phyloP scores from a whole-genome alignment of 2,888 invertebrate species.

The Acleris literana region DNA sequence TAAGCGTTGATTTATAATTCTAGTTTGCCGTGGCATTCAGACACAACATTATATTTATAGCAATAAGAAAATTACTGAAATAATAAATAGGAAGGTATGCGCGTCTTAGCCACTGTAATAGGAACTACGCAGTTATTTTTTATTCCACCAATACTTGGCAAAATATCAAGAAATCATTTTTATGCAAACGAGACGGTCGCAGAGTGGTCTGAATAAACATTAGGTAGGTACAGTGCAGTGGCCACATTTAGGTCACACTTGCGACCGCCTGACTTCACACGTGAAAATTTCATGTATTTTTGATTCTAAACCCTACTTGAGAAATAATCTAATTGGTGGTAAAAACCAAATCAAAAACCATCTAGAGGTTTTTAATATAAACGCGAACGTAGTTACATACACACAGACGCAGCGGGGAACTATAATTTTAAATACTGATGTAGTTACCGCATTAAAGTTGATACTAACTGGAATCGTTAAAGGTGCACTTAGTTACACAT shows the following conservation, averaged over 20 bases:
- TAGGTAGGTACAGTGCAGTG: neutral
- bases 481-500: too few species aligned
- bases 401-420: too few species aligned
- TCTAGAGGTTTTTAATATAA: too few species aligned
- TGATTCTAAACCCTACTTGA: too few species aligned
- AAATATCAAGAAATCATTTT: conserved; percentile 69
- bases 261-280: too few species aligned
- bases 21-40: neutral
- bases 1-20: conserved; percentile 13
- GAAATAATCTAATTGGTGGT: too few species aligned
- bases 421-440: too few species aligned
- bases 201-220: conserved; percentile 3
- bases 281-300: too few species aligned
- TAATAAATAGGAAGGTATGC: conserved; percentile 34
- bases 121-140: conserved; percentile 73
- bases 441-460: too few species aligned
- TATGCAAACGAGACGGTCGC: conserved; percentile 29
- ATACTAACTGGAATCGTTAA: too few species aligned
- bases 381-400: too few species aligned
- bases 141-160: conserved; percentile 73
- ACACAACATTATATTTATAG: conserved; percentile 13
- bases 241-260: neutral
- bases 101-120: conserved; percentile 52
- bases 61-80: conserved; percentile 8
- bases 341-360: too few species aligned